Base-by-base conservation (phyloP, 2,113 vertebrate species). In the Ondatra zibethicus region DNA sequence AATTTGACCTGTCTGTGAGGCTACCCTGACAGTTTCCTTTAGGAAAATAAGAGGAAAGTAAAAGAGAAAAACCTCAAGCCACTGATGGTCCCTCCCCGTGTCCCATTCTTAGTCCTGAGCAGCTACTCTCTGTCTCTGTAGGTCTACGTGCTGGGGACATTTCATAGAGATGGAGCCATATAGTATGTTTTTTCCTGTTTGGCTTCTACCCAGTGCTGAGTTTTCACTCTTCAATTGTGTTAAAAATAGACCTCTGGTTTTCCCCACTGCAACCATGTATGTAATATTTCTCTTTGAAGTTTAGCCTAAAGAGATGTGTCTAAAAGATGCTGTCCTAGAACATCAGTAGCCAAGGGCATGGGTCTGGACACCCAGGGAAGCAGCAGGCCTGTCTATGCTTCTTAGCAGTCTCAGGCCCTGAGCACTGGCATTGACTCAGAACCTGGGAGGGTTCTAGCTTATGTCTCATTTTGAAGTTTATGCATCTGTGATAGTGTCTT, bases 171-270 rank as follows among this genome's bases (percentile, higher is more conserved):
- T n/a, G 36, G 77, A 72, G 47, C 47, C 42, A 10, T 31, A n/a
- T 1, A 73, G 0, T 65, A 10, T 75, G 17, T 77, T 9, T 19
- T 85, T 87, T 29, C 70, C 17, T 72, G 58, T 84, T 13, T 97
- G 78, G 4, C 25, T 92, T 73, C 86, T 21, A 23, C 21, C 5
- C 39, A 78, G 75, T 42, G 23, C 63, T 75, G 68, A 23, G 52
- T 50, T 75, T 88, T 96, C 86, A 81, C 52, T 92, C 78, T 93
- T 75, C 88, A 70, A 68, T 95, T 95, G 87, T 93, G 58, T 95
- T 93, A 86, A 93, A 42, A 63, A 88, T 88, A 93, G 78, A 42
- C 23, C 66, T 77, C 73, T 29, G 29, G 42, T 77, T 94, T 91
- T 88, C 89, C 25, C 66, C 3, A 75, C 87, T 58, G 42, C 73